A percentile compares a stretch with the other conserved stretches of the same genome.
Conservation (phyloP, 2,797 vertebrate genomes). For the Leucoraja ocellata region DNA sequence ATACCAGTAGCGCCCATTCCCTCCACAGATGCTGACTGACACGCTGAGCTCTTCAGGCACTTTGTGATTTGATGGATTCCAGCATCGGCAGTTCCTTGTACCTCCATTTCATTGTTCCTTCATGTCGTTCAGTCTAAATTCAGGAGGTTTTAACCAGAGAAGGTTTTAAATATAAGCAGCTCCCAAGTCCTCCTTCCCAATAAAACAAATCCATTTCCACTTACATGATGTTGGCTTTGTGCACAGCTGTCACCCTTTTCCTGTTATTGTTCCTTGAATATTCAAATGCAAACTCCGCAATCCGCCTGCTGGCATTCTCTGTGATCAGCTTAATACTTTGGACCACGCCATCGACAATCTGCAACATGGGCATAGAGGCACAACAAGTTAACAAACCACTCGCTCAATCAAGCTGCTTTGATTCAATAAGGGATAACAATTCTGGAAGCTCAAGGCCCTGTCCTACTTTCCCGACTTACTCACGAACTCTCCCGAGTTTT, state of each 20-base stretch:
- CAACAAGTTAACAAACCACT: neutral
- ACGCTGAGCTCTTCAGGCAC: no score
- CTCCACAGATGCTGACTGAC: no score
- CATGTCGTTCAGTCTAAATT: no score
- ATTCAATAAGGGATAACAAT: neutral
- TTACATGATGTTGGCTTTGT: conserved; percentile 98
- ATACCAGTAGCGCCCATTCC: no score
- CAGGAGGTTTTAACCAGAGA: no score
- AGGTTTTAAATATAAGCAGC: neutral
- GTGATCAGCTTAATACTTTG: conserved; percentile 98
- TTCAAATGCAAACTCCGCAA: conserved; percentile 92
- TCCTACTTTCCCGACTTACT: no score
- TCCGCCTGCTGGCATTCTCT: conserved; percentile 81
- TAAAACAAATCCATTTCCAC: conserved; percentile 44
- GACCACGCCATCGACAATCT: conserved; percentile 96
- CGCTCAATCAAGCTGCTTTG: neutral
- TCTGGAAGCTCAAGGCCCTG: no score
- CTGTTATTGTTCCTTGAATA: conserved; percentile 89
- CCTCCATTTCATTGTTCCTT: no score
- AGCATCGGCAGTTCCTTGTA: no score
- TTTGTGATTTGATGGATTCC: no score
- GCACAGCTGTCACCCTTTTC: conserved; percentile 85
- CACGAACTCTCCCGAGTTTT: no score
- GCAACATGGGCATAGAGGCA: conserved; percentile 46
- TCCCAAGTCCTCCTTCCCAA: neutral